Evolutionary conservation across 2,797 vertebrate genomes (phyloP), one percentile per base, ranked within the genome.

Genomic region (Rhinella marina): DNA sequence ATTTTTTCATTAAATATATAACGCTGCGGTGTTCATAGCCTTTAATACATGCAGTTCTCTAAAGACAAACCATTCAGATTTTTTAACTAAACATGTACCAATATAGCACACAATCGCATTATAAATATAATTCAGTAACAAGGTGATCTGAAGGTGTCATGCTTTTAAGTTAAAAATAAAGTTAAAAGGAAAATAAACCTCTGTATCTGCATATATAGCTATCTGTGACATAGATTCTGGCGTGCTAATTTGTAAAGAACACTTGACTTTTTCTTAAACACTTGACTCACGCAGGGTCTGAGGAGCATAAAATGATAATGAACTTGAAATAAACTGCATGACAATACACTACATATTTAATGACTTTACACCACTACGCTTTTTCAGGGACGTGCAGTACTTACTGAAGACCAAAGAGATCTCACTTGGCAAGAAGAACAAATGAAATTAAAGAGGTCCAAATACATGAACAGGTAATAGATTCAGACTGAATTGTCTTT

Each of bases 341-440:
- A 50, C 41, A 12, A 75, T 25, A 25, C 41, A 12, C 50, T 25
- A 25, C 75, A 54, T 52, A n/a, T 12, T 14, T 77, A 54, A 19
- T 77, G 2, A 77, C 9, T 25, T 17, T 25, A 54, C 75, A 77
- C 23, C 1, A 54, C n/a, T 84, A 90, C 13, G 61, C 88, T 92
- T 93, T 91, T 59, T 93, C 92, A 95, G 95, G 92, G 93, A 87
- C 90, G 89, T 59, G 92, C 92, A 90, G 90, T 90, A 27, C 90
- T 90, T 87, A 90, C 93, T 88, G 93, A 93, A 70, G 91, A 89
- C 52, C 93, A 94, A 66, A 70, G 90, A 92, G 91, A 94, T 91
- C 90, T 91, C 82, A 68, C 90, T 70, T 89, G 90, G 70, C 90
- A 93, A 86, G 86, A 91, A 81, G 93, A 95, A 85, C 72, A 91